These are phyloP conservation scores for Lindbergichthys nudifrons DNA, from an alignment of 2,797 vertebrate species.

Conservation along the genomic window DNA sequence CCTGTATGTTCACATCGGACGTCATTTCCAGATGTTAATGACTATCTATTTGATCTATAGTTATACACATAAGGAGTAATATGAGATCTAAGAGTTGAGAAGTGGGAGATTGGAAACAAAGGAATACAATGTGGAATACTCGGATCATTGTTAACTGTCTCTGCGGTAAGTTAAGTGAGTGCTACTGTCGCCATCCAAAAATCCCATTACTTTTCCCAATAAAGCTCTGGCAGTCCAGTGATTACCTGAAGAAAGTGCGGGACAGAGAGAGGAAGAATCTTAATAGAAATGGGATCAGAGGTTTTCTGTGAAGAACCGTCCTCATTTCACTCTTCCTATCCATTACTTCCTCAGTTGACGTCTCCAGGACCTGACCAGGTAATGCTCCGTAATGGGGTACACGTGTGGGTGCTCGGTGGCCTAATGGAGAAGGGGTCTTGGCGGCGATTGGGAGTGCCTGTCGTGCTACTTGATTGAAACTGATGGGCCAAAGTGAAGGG, in stretches of 20 bases:
- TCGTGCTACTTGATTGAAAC: conserved; percentile 84
- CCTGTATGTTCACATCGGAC: background rate
- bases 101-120: background rate
- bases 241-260: conserved; percentile 65
- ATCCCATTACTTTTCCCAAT: conserved; percentile 79
- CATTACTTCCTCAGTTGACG: conserved; percentile 38
- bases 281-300: conserved; percentile 69
- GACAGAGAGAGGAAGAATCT: conserved; percentile 57
- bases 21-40: background rate
- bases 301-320: conserved; percentile 31
- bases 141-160: conserved; percentile 51
- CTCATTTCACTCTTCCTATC: conserved; percentile 4
- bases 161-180: conserved; percentile 60
- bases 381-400: conserved; percentile 82
- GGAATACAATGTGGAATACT: conserved; percentile 2
- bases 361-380: conserved; percentile 67
- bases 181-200: conserved; percentile 51
- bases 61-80: background rate
- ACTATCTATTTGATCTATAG: background rate
- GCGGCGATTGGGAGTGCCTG: conserved; percentile 68
- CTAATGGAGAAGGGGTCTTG: conserved; percentile 79
- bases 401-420: conserved; percentile 68
- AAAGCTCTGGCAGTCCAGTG: conserved; percentile 72
- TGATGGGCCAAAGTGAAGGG: conserved; percentile 80
- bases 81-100: conserved; percentile 2